Percentiles rank a stretch among this genome's conserved stretches.
Evolutionary conservation across 2,888 invertebrate genomes (phyloP).

Genomic region (Tetrapedia diversipes): DNA sequence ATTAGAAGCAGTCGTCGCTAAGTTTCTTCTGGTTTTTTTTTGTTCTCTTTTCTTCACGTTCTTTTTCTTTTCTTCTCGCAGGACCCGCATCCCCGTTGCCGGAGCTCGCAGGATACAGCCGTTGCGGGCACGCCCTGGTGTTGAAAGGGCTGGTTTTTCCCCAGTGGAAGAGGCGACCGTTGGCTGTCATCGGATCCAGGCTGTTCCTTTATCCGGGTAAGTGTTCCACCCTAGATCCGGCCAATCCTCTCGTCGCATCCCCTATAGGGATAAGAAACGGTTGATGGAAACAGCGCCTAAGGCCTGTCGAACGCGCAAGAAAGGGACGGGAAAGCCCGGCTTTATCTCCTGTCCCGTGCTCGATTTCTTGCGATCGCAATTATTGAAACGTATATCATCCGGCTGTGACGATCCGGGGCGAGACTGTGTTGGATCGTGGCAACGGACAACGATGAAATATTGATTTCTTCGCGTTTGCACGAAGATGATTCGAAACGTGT

Average conservation of each 20-base stretch:
- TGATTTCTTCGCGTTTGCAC: too few relatives aligned
- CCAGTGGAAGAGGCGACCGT: constrained; percentile 87
- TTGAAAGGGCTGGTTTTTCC: constrained; percentile 88
- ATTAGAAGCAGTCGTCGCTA: constrained; percentile 44
- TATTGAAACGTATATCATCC: constrained; percentile 41
- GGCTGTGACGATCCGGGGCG: neutral
- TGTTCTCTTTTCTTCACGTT: constrained; percentile 7
- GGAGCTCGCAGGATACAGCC: constrained; percentile 83
- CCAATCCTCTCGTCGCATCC: constrained; percentile 23
- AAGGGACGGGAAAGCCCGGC: constrained; percentile 2
- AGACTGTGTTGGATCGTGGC: neutral
- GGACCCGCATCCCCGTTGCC: constrained; percentile 85
- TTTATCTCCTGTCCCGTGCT: constrained; percentile 4
- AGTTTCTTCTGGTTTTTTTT: constrained; percentile 25
- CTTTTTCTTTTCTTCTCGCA: constrained; percentile 55
- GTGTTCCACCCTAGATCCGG: constrained; percentile 58
- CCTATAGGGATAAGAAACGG: constrained; percentile 32
- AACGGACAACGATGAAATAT: neutral
- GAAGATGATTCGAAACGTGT: too few relatives aligned
- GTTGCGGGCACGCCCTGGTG: constrained; percentile 84
- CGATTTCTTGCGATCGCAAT: constrained; percentile 13
- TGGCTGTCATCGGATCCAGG: constrained; percentile 86
- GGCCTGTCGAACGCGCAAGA: constrained; percentile 10
- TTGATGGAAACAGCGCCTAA: constrained; percentile 6
- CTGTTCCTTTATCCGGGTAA: constrained; percentile 85